A percentile compares a stretch with the other conserved stretches of the same genome.
Evolutionary conservation across 2,888 invertebrate genomes (phyloP).

Genomic region (Clistopyga incitator): DNA sequence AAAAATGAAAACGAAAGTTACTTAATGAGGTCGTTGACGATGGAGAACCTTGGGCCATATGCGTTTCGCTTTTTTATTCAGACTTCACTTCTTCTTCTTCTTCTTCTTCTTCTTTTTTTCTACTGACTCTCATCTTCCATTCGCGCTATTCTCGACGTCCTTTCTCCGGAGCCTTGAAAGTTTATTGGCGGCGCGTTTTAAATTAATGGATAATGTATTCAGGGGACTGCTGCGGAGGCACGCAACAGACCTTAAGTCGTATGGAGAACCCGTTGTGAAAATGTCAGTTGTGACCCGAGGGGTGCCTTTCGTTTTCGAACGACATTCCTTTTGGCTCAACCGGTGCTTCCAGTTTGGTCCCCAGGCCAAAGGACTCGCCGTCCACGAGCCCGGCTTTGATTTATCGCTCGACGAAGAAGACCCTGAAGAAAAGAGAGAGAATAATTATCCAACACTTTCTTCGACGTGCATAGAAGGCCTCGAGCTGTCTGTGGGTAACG

Average conservation of each 20-base stretch:
- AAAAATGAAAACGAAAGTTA: conserved; percentile 24
- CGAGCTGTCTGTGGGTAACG: not conserved
- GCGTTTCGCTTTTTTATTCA: conserved; percentile 29
- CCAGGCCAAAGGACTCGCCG: not conserved
- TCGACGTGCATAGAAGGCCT: not conserved
- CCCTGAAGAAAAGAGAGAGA: not conserved
- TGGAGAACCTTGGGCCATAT: conserved; percentile 6
- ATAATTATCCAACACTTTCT: conserved; percentile 24
- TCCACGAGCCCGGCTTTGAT: conserved; percentile 10
- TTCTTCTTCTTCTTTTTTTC: not conserved
- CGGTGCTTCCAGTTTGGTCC: not conserved
- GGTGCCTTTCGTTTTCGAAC: conserved; percentile 74
- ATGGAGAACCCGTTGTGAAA: conserved; percentile 63
- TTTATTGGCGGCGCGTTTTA: conserved; percentile 4
- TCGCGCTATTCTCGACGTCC: conserved; percentile 51
- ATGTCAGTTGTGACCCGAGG: conserved; percentile 70
- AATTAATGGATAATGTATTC: not conserved
- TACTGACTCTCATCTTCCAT: conserved; percentile 24
- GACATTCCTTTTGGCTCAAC: conserved; percentile 64
- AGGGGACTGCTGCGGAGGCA: not conserved
- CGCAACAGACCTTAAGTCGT: conserved; percentile 39
- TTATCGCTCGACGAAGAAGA: conserved; percentile 4
- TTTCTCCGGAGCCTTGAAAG: conserved; percentile 70
- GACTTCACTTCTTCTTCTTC: not conserved
- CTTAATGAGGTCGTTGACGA: conserved; percentile 3